A percentile compares a stretch with the other conserved stretches of the same genome.
phyloP scores from a whole-genome alignment of 35 echinoderm and acorn worm species.

The Apostichopus japonicus region DNA sequence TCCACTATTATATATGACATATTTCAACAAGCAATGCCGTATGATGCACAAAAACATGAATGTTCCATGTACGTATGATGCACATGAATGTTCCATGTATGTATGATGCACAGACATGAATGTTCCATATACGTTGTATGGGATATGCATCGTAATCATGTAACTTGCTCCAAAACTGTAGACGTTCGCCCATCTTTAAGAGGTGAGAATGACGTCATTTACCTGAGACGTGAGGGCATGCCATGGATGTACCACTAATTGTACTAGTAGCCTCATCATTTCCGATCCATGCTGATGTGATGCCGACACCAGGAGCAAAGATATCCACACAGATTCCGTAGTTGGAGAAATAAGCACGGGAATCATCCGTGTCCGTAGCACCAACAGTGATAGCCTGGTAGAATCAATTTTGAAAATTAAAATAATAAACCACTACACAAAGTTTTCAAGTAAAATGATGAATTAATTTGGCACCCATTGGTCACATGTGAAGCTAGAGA shows the following conservation, averaged over 20 bases:
- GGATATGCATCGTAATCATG: too few relatives aligned
- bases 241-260: constrained; percentile 46
- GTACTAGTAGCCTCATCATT: background rate
- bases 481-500: background rate
- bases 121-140: too few relatives aligned
- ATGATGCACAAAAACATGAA: too few relatives aligned
- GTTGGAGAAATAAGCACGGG: constrained; percentile 15
- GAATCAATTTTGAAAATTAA: background rate
- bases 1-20: too few relatives aligned
- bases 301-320: constrained; percentile 17
- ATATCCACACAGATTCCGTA: constrained; percentile 8
- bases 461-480: background rate
- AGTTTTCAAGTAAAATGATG: background rate
- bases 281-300: background rate
- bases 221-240: constrained; percentile 21
- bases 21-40: too few relatives aligned
- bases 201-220: background rate
- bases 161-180: too few relatives aligned
- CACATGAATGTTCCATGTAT: too few relatives aligned
- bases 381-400: constrained; percentile 26
- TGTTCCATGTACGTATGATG: too few relatives aligned
- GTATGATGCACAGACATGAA: too few relatives aligned
- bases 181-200: too few relatives aligned
- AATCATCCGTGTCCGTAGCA: background rate
- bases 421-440: background rate